Percentiles rank a stretch among this genome's conserved stretches.
These are phyloP conservation scores for Chymomyza costata DNA, from an alignment of 1,140 invertebrate species.

Conservation along the genomic window DNA sequence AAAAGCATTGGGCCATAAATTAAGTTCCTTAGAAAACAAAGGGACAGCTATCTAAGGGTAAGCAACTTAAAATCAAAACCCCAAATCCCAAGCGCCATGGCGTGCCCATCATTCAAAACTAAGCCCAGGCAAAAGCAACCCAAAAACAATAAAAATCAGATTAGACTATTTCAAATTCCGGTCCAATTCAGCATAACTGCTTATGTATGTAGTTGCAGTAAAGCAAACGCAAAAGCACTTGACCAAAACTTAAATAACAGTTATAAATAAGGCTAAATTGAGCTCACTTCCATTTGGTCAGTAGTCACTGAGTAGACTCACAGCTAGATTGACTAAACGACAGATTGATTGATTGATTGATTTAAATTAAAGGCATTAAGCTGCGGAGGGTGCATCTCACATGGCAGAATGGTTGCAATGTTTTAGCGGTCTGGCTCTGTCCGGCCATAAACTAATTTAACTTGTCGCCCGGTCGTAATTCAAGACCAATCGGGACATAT, in stretches of 20 bases:
- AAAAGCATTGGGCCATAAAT: slow-evolving; percentile 52
- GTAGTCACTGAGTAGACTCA: too few relatives aligned
- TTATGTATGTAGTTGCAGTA: too few relatives aligned
- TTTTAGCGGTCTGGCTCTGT: background rate
- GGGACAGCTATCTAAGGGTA: slow-evolving; percentile 27
- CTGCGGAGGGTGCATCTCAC: slow-evolving; percentile 38
- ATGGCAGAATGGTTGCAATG: too few relatives aligned
- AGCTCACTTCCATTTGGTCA: too few relatives aligned
- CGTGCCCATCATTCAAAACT: slow-evolving; percentile 35
- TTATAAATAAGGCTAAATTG: slow-evolving; percentile 14
- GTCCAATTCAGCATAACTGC: too few relatives aligned
- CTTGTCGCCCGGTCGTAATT: background rate
- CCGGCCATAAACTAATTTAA: slow-evolving; percentile 1
- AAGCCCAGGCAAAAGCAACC: slow-evolving; percentile 33
- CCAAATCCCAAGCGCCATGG: slow-evolving; percentile 3
- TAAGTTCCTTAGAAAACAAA: slow-evolving; percentile 64
- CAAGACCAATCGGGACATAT: background rate
- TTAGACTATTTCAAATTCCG: too few relatives aligned
- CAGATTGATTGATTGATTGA: slow-evolving; percentile 63
- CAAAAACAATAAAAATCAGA: slow-evolving; percentile 26
- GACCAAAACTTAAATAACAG: slow-evolving; percentile 43
- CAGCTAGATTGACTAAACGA: slow-evolving; percentile 18
- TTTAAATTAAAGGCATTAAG: slow-evolving; percentile 72
- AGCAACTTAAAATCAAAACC: slow-evolving; percentile 56
- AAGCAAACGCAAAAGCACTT: too few relatives aligned